Base-by-base conservation (phyloP, 2,113 vertebrate species). In the Bubo scandiacus region DNA sequence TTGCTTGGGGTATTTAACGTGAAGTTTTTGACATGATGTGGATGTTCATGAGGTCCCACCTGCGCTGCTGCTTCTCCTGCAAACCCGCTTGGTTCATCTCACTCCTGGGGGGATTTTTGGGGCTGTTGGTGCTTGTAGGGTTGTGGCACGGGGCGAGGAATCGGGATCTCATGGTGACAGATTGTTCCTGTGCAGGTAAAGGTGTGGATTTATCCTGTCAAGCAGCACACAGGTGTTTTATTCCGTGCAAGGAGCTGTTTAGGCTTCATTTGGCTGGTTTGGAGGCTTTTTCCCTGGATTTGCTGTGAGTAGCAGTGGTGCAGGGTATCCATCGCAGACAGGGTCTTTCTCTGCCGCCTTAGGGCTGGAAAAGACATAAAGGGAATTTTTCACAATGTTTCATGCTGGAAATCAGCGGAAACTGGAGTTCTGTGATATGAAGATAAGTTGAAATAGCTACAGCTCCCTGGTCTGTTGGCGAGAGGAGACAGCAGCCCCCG, bases 131-230 rank as follows among this genome's bases (percentile, higher is more conserved):
- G 43, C 34, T 73, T 5, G 36, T 1, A 12, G 68, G 55, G n/a
- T 3, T 32, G 32, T 25, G 58, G 32, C 0, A 0, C 1, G 2
- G 38, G 65, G 42, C 0, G 1, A 51, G 80, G 57, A 49, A 7
- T 10, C 1, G 6, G 47, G 21, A 18, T 54, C 38, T 58, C 8
- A 1, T 3, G 3, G 47, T 6, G 59, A 15, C 23, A 27, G 4
- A 3, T 65, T 32, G 42, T 32, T 80, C 36, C 72, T 12, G 25
- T 26, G 42, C 25, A 11, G 55, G 1, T 25, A 13, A 14, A 42
- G 15, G 29, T 29, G 26, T 40, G 2, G 5, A 20, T 51, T 57
- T 11, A 11, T 10, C 43, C 68, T 15, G 22, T 16, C 65, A 36
- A 57, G 59, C 45, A 83, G 21, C 72, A 38, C 11, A 1, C 0